Evolutionary conservation across 2,888 invertebrate genomes (phyloP).

Genomic region (Rotaria macrura): DNA sequence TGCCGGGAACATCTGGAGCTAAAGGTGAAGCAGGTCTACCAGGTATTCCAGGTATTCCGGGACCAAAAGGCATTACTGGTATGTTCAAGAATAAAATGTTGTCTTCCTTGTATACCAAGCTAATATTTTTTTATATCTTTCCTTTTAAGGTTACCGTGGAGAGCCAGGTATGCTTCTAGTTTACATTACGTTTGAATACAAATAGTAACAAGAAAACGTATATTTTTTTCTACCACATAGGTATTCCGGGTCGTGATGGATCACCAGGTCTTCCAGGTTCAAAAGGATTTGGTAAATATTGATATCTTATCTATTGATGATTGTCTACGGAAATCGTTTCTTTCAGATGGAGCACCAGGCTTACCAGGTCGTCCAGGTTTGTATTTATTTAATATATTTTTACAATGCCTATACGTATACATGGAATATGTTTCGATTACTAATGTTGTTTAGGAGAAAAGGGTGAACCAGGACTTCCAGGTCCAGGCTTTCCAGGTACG

Average conservation of each 20-base stretch:
- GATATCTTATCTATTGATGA: neutral
- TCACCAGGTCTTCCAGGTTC: conserved; percentile 24
- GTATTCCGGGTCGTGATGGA: conserved; percentile 17
- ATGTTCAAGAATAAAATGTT: neutral
- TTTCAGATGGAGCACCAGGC: conserved; percentile 4
- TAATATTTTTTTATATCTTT: neutral
- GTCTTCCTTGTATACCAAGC: neutral
- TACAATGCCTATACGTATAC: no score
- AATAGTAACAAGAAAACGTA: no score
- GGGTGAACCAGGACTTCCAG: conserved; percentile 21
- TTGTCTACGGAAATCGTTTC: neutral
- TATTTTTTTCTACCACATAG: neutral
- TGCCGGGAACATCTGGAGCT: conserved; percentile 19
- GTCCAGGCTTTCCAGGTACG: conserved; percentile 13
- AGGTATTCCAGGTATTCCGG: conserved; percentile 27
- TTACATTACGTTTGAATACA: no score
- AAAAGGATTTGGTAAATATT: conserved; percentile 22
- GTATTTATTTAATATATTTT: neutral
- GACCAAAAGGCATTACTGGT: conserved; percentile 26
- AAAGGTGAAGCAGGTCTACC: conserved; percentile 32
- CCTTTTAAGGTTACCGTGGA: conserved; percentile 21
- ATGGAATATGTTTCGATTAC: neutral
- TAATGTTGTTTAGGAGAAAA: conserved; percentile 17
- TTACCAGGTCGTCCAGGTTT: conserved; percentile 22
- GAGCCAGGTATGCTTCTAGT: neutral